Evolutionary conservation across 2,797 vertebrate genomes (phyloP).

Genomic region (Pterois miles): DNA sequence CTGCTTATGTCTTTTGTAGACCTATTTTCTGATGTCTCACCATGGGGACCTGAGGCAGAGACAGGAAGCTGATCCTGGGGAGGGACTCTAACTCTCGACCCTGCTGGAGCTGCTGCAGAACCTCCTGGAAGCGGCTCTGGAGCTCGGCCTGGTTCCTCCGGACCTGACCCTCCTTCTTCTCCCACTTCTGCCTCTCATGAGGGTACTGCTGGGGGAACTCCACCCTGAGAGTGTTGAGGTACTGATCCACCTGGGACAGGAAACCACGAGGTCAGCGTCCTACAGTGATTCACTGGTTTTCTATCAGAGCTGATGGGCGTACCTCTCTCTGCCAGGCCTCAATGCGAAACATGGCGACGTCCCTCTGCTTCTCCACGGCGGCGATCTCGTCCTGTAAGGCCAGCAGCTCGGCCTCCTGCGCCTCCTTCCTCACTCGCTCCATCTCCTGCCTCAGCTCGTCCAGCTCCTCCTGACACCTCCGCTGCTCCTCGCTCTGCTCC

Average conservation of each 20-base stretch:
- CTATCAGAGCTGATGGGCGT: not conserved
- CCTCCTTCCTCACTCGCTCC: slow-evolving; percentile 66
- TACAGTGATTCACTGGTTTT: too few relatives aligned
- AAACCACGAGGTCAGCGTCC: not conserved
- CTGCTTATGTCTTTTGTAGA: not conserved
- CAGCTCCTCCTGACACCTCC: slow-evolving; percentile 74
- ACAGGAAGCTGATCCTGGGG: slow-evolving; percentile 60
- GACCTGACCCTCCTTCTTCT: slow-evolving; percentile 65
- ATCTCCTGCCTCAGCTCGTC: slow-evolving; percentile 69
- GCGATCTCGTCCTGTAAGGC: slow-evolving; percentile 71
- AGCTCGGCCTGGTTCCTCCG: slow-evolving; percentile 57
- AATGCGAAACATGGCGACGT: slow-evolving; percentile 61
- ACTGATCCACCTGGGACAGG: slow-evolving; percentile 63
- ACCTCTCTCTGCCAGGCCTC: slow-evolving; percentile 77
- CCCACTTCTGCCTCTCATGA: slow-evolving; percentile 68
- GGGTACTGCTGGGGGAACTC: slow-evolving; percentile 66
- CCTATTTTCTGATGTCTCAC: slow-evolving; percentile 40
- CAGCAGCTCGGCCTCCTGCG: slow-evolving; percentile 57
- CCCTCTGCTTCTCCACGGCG: slow-evolving; percentile 72
- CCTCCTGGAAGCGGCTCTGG: slow-evolving; percentile 72
- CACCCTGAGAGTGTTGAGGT: slow-evolving; percentile 61
- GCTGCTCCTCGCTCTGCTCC: slow-evolving; percentile 71
- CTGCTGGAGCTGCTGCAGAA: slow-evolving; percentile 71
- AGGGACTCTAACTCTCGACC: slow-evolving; percentile 72
- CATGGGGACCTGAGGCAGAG: slow-evolving; percentile 72